Evolutionary conservation across 53 echinoderm and acorn worm species (phyloP), one percentile per base, ranked within the genome.

Genomic region (Paelopatides confundens): DNA sequence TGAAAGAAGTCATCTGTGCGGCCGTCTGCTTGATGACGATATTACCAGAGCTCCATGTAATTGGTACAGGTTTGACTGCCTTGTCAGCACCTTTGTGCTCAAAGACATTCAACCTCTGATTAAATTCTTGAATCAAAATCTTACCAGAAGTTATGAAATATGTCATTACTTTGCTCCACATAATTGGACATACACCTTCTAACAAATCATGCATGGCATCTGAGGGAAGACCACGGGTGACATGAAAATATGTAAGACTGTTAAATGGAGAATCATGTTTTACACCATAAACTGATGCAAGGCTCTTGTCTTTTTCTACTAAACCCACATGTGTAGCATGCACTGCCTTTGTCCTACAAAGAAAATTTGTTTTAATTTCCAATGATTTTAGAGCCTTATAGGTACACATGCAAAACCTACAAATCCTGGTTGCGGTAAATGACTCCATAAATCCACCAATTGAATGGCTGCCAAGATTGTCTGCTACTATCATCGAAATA

Each of bases 171-270:
- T 37, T 27, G 14, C 66, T 77, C 64, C 71, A 85, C 24, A 85
- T 66, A 65, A 69, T 8, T 31, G 69, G 69, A 34, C 69, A 69
- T 5, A 33, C 35, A 17, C 85, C 85, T 39, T 85, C 66, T 27
- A 85, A 14, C 23, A 85, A 32, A 37, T 82, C 63, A 58, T 82
- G 82, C 36, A 76, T 39, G 23, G 63, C 0, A 76, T 87, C 77
- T 76, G 87, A 76, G 28, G 87, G 87, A 5, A 87, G 76, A 18
- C 87, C 87, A 62, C 62, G 27, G 3, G 87, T 76, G 54, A 76
- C 77, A 58, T 87, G 87, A 27, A 76, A 87, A 58, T 62, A 87
- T n/a, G 3, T 6, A 54, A 87, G 65, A 35, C 64, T 63, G 58
- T 87, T 87, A 14, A 87, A 31, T 37, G 26, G 23, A 76, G 62